phyloP scores from a whole-genome alignment of 1,140 invertebrate genomes.

The Onthophagus taurus region DNA sequence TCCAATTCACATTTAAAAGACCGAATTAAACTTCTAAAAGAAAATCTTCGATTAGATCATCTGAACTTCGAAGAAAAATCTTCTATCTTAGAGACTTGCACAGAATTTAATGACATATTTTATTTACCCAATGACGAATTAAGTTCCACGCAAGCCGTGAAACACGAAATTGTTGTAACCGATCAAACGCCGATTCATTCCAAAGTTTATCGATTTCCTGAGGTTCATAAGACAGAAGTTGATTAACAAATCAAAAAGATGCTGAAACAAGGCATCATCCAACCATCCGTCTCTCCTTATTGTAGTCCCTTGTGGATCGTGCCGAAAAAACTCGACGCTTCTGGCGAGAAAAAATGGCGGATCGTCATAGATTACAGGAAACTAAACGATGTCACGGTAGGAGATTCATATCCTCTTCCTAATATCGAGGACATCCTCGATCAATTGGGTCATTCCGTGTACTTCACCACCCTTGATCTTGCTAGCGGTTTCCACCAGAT shows the following conservation, averaged over 20 bases:
- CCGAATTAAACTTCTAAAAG: too few species aligned
- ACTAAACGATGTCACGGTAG: conserved; percentile 35
- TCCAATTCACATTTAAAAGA: too few species aligned
- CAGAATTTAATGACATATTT: conserved; percentile 3
- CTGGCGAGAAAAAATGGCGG: conserved; percentile 22
- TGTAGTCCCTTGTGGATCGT: conserved; percentile 26
- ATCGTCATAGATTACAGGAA: conserved; percentile 18
- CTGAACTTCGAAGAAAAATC: conserved; percentile 1
- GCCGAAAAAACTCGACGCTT: conserved; percentile 21
- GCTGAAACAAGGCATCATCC: conserved; percentile 2
- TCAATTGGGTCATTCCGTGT: conserved; percentile 34
- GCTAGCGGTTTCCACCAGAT: conserved; percentile 43
- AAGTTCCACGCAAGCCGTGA: neutral
- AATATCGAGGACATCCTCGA: conserved; percentile 40
- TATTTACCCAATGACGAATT: conserved; percentile 4
- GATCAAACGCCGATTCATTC: too few species aligned
- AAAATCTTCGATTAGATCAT: conserved; percentile 2
- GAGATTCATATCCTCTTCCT: conserved; percentile 44
- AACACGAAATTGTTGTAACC: conserved; percentile 8
- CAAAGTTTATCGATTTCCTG: too few species aligned
- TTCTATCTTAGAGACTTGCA: neutral
- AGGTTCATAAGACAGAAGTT: neutral
- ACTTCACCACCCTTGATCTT: conserved; percentile 36
- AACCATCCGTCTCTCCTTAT: conserved; percentile 19
- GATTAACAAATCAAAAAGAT: conserved; percentile 1